Conservation (phyloP, 2,113 vertebrate species). For the Toxostoma redivivum region DNA sequence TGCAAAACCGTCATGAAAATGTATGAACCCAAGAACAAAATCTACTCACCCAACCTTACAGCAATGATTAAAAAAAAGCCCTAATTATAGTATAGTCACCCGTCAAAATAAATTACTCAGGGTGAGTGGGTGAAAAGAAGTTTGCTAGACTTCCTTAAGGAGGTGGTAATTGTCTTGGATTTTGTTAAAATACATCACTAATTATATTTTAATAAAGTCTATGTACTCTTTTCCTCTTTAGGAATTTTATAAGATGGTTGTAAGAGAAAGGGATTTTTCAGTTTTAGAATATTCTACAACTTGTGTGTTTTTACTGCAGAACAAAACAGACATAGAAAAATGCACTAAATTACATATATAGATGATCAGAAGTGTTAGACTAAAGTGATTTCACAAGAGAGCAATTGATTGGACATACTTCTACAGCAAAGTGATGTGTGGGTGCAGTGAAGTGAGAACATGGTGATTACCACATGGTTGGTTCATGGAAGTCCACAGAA, state of each 20-base stretch:
- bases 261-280: not conserved
- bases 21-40: slow-evolving; percentile 31
- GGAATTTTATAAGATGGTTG: not conserved
- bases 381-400: not conserved
- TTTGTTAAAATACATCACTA: slow-evolving; percentile 44
- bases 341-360: not conserved
- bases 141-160: slow-evolving; percentile 26
- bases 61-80: slow-evolving; percentile 12
- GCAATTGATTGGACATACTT: not conserved
- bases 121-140: slow-evolving; percentile 39
- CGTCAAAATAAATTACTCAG: slow-evolving; percentile 62
- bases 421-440: not conserved
- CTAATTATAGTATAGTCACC: slow-evolving; percentile 47
- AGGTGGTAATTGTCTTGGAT: slow-evolving; percentile 38
- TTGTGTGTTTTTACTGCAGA: not conserved
- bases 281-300: not conserved
- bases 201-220: slow-evolving; percentile 11
- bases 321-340: not conserved
- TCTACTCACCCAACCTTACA: slow-evolving; percentile 14
- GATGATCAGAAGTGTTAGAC: not conserved
- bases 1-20: slow-evolving; percentile 42
- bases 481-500: not conserved
- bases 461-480: not conserved
- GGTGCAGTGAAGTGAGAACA: not conserved
- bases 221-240: not conserved